Conservation (phyloP, 2,888 invertebrate genomes). For the Dromius quadrimaculatus region DNA sequence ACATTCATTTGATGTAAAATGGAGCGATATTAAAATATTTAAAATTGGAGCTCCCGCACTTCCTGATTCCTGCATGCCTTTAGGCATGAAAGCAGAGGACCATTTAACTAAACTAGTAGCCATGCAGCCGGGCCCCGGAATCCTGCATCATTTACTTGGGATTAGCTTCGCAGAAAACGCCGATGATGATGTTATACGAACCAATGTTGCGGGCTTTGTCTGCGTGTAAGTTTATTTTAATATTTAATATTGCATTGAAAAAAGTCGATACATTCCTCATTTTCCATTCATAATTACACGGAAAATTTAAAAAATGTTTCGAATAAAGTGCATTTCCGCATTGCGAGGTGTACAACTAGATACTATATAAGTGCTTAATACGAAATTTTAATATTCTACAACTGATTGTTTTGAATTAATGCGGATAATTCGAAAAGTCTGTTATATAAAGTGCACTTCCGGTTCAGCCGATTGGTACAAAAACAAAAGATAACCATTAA, state of each 20-base stretch:
- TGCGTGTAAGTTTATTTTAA: conserved; percentile 81
- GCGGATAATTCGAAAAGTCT: too few species aligned
- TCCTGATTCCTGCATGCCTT: conserved; percentile 95
- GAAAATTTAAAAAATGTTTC: neutral
- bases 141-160: conserved; percentile 90
- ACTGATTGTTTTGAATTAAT: too few species aligned
- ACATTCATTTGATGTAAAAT: conserved; percentile 94
- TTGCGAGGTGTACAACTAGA: too few species aligned
- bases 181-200: conserved; percentile 87
- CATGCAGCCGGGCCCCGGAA: conserved; percentile 79
- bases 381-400: too few species aligned
- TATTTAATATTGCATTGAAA: too few species aligned
- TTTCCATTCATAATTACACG: neutral
- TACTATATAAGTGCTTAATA: too few species aligned
- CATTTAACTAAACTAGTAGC: conserved; percentile 90
- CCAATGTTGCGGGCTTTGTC: conserved; percentile 91
- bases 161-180: conserved; percentile 87
- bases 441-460: too few species aligned
- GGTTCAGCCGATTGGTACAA: too few species aligned
- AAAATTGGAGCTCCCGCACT: conserved; percentile 95
- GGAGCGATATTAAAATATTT: conserved; percentile 88
- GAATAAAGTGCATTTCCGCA: too few species aligned
- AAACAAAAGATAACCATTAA: too few species aligned
- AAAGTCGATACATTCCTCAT: neutral
- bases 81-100: conserved; percentile 95